These are phyloP conservation scores for Isaurus tuberculatus DNA, from an alignment of 92 coral and sea anemone species.

Conservation along the genomic window DNA sequence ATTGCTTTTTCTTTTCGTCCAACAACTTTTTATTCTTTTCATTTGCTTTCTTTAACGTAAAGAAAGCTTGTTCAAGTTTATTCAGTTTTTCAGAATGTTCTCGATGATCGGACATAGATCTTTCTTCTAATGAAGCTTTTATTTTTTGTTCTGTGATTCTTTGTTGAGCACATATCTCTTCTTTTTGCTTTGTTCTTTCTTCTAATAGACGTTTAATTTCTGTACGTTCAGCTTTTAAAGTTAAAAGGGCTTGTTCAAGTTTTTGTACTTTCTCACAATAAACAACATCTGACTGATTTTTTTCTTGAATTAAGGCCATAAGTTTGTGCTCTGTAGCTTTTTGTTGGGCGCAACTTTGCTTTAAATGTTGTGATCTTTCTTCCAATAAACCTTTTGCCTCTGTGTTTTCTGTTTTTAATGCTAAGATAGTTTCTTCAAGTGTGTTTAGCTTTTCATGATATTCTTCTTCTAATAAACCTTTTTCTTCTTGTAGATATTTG, in stretches of 20 bases:
- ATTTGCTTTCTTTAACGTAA: not conserved
- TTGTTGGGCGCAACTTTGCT: not conserved
- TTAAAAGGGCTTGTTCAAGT: not conserved
- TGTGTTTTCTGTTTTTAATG: constrained; percentile 36
- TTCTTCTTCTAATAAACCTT: constrained; percentile 15
- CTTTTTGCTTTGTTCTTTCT: constrained; percentile 30
- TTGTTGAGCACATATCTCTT: not conserved
- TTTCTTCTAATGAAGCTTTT: constrained; percentile 31
- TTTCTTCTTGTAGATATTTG: constrained; percentile 34
- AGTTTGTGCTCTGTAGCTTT: not conserved
- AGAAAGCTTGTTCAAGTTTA: constrained; percentile 13
- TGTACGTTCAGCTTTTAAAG: not conserved
- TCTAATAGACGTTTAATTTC: constrained; percentile 15
- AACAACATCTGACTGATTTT: not conserved
- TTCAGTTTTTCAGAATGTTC: constrained; percentile 5
- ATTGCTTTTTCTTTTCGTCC: constrained; percentile 13
- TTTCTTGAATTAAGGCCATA: constrained; percentile 33
- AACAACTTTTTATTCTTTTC: constrained; percentile 18
- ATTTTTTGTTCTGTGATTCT: not conserved
- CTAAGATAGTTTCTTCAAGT: constrained; percentile 42
- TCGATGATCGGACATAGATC: not conserved
- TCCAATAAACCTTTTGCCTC: not conserved
- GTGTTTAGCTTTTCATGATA: constrained; percentile 40
- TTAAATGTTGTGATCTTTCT: not conserved
- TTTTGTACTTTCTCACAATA: not conserved